These are phyloP conservation scores for Pachymerium ferrugineum DNA, from an alignment of 2,888 invertebrate species.

Conservation along the genomic window DNA sequence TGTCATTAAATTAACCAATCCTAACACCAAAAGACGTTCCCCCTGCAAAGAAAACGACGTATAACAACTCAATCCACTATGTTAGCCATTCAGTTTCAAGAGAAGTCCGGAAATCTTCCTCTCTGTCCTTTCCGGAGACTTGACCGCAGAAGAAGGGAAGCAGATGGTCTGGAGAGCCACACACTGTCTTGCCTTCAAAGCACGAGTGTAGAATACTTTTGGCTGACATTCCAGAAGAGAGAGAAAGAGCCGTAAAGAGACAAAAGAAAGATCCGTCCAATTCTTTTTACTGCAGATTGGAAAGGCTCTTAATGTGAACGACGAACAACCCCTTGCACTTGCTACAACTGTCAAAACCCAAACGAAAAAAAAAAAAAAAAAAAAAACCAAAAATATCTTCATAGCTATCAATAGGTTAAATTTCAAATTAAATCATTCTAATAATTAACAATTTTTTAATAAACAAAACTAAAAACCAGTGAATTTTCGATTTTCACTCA, in stretches of 20 bases:
- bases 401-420: not conserved
- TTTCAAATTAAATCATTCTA: not conserved
- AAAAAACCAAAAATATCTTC: not conserved
- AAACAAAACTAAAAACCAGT: no score
- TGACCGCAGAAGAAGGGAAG: slow-evolving; percentile 8
- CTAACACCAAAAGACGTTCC: no score
- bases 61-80: not conserved
- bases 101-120: not conserved
- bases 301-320: slow-evolving; percentile 9
- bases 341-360: not conserved
- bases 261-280: slow-evolving; percentile 13
- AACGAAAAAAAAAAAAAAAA: not conserved
- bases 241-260: not conserved
- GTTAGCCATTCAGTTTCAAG: not conserved
- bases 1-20: no score
- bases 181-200: not conserved
- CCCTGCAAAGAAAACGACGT: no score
- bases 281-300: slow-evolving; percentile 13
- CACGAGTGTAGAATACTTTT: not conserved
- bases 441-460: no score
- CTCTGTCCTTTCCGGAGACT: not conserved
- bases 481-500: no score
- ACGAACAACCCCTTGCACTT: not conserved
- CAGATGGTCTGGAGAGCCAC: not conserved
- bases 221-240: not conserved